A percentile compares a stretch with the other conserved stretches of the same genome.
Conservation (phyloP, 2,113 vertebrate species). For the Prunella fulvescens region DNA sequence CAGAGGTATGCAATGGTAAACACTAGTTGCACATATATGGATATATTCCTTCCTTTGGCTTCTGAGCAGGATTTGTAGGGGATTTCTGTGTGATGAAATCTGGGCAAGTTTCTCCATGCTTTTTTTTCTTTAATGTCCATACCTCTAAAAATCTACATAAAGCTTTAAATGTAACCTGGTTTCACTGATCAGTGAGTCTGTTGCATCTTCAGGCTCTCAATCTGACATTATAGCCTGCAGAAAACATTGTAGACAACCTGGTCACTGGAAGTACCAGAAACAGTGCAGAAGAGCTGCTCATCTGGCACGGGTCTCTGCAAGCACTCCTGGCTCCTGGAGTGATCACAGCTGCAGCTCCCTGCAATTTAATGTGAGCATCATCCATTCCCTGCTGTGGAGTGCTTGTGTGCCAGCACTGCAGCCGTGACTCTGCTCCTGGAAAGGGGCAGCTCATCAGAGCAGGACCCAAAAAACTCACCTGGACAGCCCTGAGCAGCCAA, state of each 20-base stretch:
- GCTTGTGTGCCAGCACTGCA: neutral
- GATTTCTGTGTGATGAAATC: neutral
- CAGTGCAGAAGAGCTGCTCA: neutral
- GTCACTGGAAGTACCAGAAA: neutral
- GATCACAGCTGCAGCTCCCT: neutral
- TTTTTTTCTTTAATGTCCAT: neutral
- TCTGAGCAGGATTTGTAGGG: neutral
- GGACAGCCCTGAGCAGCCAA: no score
- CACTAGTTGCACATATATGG: fast-evolving
- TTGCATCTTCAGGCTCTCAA: neutral
- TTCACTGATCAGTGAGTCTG: neutral
- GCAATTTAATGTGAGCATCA: neutral
- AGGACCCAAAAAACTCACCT: neutral
- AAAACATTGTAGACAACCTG: neutral
- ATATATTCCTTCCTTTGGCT: neutral
- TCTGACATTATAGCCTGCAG: neutral
- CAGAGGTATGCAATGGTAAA: neutral
- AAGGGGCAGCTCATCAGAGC: neutral
- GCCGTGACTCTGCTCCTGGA: neutral
- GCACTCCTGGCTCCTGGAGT: neutral
- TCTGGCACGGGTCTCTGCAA: neutral
- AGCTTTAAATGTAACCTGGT: neutral
- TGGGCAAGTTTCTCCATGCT: neutral
- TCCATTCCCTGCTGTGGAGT: neutral
- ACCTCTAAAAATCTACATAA: neutral